phyloP scores from a whole-genome alignment of 2,113 vertebrate species.

The Peromyscus californicus region DNA sequence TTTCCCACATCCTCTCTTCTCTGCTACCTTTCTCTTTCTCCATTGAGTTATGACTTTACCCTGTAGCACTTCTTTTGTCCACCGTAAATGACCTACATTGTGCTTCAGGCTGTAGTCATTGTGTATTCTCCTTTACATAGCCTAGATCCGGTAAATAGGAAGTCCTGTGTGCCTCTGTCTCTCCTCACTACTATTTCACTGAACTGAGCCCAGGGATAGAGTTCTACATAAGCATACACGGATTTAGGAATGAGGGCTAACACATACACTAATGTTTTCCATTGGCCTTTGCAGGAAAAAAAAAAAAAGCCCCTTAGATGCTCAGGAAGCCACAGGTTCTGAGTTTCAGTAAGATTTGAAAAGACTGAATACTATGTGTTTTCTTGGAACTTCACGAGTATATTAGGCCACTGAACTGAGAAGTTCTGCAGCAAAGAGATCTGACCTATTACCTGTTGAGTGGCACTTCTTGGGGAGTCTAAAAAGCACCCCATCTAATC shows the following conservation, averaged over 20 bases:
- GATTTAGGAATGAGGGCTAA: neutral
- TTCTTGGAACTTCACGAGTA: neutral
- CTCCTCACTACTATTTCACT: neutral
- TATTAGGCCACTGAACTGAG: neutral
- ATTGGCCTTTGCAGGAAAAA: neutral
- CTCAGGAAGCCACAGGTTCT: neutral
- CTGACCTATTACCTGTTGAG: neutral
- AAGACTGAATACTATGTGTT: neutral
- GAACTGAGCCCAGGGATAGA: rapidly evolving
- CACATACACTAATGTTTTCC: neutral
- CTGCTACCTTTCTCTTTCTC: neutral
- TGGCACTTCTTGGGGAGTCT: neutral
- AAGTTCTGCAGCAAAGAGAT: neutral
- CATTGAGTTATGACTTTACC: neutral
- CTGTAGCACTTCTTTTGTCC: neutral
- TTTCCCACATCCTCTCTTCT: neutral
- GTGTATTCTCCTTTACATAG: neutral
- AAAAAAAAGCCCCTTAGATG: neutral
- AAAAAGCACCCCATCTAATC: neutral
- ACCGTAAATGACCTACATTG: neutral
- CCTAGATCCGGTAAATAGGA: neutral
- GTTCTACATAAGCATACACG: neutral
- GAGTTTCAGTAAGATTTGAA: neutral
- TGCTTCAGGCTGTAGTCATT: neutral
- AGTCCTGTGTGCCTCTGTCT: neutral